Percentiles rank a stretch among this genome's conserved stretches.
phyloP scores from a whole-genome alignment of 2,113 vertebrate genomes.

The Spermophilus dauricus region DNA sequence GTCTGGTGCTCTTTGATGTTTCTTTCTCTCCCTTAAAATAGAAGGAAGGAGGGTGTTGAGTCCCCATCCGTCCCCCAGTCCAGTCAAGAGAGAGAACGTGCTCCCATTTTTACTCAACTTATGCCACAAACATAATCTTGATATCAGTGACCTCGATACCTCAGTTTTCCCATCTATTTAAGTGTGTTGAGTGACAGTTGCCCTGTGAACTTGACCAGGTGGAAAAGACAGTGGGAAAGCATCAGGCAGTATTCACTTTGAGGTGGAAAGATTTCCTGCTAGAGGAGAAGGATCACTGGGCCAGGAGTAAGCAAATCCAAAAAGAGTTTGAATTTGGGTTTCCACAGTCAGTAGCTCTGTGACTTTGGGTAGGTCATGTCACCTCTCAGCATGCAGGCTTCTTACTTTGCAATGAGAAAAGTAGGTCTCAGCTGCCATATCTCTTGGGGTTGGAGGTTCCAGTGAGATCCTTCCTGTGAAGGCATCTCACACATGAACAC shows the following conservation, averaged over 20 bases:
- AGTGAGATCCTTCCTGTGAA: accelerated
- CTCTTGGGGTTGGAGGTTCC: neutral
- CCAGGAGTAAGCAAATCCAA: neutral
- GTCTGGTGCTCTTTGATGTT: neutral
- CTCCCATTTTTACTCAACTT: neutral
- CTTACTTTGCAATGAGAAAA: neutral
- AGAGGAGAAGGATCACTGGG: neutral
- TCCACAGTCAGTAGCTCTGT: too few relatives aligned
- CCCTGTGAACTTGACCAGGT: neutral
- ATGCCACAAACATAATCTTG: neutral
- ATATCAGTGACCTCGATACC: neutral
- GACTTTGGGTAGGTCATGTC: neutral
- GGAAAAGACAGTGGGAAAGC: accelerated
- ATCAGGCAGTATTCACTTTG: accelerated
- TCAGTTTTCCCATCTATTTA: neutral
- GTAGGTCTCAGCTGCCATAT: neutral
- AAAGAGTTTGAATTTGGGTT: neutral
- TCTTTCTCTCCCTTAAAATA: neutral
- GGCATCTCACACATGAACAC: neutral
- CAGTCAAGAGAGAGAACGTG: neutral
- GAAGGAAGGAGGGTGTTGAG: neutral
- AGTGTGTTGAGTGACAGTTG: neutral
- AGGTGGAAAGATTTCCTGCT: neutral
- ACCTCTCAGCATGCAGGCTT: neutral
- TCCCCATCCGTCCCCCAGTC: too few relatives aligned